Evolutionary conservation across 53 echinoderm and acorn worm genomes (phyloP).

Genomic region (Antedon mediterranea): DNA sequence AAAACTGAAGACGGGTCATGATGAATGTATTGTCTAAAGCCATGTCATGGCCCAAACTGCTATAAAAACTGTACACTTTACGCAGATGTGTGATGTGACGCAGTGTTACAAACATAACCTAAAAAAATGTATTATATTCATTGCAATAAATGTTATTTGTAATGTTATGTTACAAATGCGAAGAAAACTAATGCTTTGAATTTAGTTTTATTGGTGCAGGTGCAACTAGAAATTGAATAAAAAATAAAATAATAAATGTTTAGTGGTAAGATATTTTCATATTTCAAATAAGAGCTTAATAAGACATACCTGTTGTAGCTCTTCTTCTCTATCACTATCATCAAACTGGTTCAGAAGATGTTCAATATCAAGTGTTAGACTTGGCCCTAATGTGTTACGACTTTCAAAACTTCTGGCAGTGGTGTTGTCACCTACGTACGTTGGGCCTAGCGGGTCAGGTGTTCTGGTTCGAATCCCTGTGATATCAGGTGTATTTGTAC

Average conservation of each 20-base stretch:
- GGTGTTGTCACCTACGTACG: constrained; percentile 12
- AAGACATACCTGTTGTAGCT: constrained; percentile 56
- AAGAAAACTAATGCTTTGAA: too few species aligned
- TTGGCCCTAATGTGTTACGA: constrained; percentile 81
- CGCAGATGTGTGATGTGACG: constrained; percentile 75
- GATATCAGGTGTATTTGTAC: constrained; percentile 77
- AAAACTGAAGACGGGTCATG: constrained; percentile 95
- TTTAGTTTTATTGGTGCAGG: too few species aligned
- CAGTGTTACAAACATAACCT: constrained; percentile 96
- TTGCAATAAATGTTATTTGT: too few species aligned
- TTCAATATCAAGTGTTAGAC: constrained; percentile 77
- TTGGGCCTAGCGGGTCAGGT: constrained; percentile 84
- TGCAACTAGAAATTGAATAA: too few species aligned
- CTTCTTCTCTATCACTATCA: constrained; percentile 69
- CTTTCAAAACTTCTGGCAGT: constrained; percentile 73
- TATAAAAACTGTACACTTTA: constrained; percentile 94
- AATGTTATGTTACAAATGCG: too few species aligned
- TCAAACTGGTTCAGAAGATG: constrained; percentile 59
- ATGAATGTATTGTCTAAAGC: constrained; percentile 91
- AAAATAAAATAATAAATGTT: too few species aligned
- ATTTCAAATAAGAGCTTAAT: background rate
- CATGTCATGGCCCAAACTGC: constrained; percentile 86
- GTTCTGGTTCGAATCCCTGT: constrained; percentile 76
- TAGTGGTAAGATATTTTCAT: too few species aligned
- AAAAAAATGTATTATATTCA: background rate